phyloP scores from a whole-genome alignment of 2,888 invertebrate species.

The Patella pellucida region DNA sequence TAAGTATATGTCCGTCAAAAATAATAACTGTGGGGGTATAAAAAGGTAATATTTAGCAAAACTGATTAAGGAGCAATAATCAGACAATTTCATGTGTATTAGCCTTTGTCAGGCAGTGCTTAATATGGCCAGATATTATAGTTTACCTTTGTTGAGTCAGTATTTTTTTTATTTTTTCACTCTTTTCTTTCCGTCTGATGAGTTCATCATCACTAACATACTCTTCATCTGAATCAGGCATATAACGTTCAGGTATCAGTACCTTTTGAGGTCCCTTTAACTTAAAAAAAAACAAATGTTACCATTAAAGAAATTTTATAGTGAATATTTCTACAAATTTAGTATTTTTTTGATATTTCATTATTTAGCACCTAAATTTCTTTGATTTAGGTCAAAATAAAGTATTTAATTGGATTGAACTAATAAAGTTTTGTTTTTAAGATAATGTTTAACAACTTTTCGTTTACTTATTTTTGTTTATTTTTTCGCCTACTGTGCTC shows the following conservation, averaged over 20 bases:
- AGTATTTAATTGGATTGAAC: too few species aligned
- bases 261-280: conserved; percentile 91
- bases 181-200: conserved; percentile 86
- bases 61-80: too few species aligned
- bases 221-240: conserved; percentile 88
- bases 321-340: neutral
- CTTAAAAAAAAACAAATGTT: conserved; percentile 72
- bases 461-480: neutral
- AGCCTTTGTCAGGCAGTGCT: too few species aligned
- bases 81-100: too few species aligned
- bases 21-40: too few species aligned
- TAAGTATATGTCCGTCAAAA: too few species aligned
- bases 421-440: neutral
- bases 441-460: neutral
- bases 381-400: too few species aligned
- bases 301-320: neutral
- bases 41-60: too few species aligned
- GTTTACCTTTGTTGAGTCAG: conserved; percentile 75
- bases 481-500: neutral
- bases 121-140: too few species aligned
- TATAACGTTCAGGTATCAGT: conserved; percentile 90
- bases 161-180: conserved; percentile 92
- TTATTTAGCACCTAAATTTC: too few species aligned
- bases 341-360: too few species aligned
- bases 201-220: conserved; percentile 84